A percentile compares a stretch with the other conserved stretches of the same genome.
phyloP scores from a whole-genome alignment of 2,888 invertebrate genomes.

The Linnaemya tessellans region DNA sequence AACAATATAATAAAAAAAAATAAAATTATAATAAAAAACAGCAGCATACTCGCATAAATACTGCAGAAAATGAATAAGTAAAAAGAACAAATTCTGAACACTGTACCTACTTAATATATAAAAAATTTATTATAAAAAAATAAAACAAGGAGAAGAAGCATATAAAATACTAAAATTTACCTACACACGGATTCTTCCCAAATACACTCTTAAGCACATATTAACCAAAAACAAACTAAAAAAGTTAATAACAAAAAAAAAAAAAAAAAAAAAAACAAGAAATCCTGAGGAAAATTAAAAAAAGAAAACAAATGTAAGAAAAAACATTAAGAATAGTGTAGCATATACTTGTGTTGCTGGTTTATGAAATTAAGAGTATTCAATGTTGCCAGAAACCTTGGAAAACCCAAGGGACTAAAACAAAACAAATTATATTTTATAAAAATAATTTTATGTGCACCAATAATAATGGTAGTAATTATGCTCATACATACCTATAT shows the following conservation, averaged over 20 bases:
- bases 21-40: slow-evolving; percentile 64
- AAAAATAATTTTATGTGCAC: no score
- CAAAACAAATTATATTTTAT: no score
- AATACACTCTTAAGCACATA: slow-evolving; percentile 34
- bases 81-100: slow-evolving; percentile 78
- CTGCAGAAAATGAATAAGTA: slow-evolving; percentile 64
- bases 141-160: slow-evolving; percentile 66
- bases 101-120: slow-evolving; percentile 78
- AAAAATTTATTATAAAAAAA: slow-evolving; percentile 69
- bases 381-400: background rate
- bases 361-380: slow-evolving; percentile 61
- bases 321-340: slow-evolving; percentile 57
- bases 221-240: slow-evolving; percentile 60
- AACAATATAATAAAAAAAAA: slow-evolving; percentile 51
- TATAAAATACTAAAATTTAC: slow-evolving; percentile 66
- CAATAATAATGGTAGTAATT: no score
- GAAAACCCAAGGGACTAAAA: background rate
- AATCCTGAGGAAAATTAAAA: slow-evolving; percentile 75
- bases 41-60: slow-evolving; percentile 44
- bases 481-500: no score
- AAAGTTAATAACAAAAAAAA: slow-evolving; percentile 74
- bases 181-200: slow-evolving; percentile 48
- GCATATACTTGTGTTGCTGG: slow-evolving; percentile 44
- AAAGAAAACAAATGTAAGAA: slow-evolving; percentile 46
- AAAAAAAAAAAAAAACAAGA: slow-evolving; percentile 73